Base-by-base conservation (phyloP, 1,140 invertebrate species). In the Hyphantria cunea region DNA sequence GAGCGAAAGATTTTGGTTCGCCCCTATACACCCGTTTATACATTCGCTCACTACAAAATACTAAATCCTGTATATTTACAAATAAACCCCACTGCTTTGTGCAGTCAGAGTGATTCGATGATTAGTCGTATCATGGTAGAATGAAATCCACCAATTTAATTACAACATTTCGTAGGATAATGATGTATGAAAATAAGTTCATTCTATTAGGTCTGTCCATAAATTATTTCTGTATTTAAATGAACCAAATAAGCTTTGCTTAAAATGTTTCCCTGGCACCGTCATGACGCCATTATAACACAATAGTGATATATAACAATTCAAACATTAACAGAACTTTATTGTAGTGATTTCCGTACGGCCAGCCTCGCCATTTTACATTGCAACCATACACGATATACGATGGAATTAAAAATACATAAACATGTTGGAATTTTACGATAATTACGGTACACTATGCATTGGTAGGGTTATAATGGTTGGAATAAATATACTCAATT, bases 371-470 rank as follows among this genome's bases (percentile, higher is more conserved):
- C 74, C 74, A 80, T 86, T 82, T 83, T 78, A 80, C 75, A 79
- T 78, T 76, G 74, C 68, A 74, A 75, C 62, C 70, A 53, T 64
- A 58, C 44, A 70, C 73, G 78, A 84, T 86, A 85, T 85, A 85
- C 82, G 78, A 68, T 76, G 78, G 84, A 87, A 87, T 87, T 87
- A 87, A 87, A 85, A 85, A 87, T 85, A 80, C 82, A 87, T 87
- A 87, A 87, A 87, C 84, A 85, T 84, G 81, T 80, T 74, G 47
- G 76, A 81, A 76, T 84, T 87, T 85, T 85, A 87, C 84, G 82
- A 81, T 85, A 87, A 87, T 87, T 84, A 84, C 79, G 65, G 65
- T 74, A 72, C 77, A 84, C 78, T 77, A 84, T 78, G 78, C 81
- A 76, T 76, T 75, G 82, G 77, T 77, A 74, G 80, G 70, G 78